phyloP scores from a whole-genome alignment of 2,888 invertebrate species.

The Drosophila glabriapex region DNA sequence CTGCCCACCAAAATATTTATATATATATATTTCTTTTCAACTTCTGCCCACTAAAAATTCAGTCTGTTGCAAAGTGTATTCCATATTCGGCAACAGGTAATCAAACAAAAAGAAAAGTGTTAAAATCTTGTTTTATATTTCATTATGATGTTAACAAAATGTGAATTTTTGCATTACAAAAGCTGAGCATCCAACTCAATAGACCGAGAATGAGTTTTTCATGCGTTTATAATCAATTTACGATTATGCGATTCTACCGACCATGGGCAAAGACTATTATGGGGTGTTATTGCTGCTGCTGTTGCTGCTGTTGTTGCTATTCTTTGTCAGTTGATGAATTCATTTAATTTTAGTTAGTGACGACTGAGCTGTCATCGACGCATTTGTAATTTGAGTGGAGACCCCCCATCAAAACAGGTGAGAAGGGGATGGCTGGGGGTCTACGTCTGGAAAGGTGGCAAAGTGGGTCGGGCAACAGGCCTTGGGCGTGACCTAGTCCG shows the following conservation, averaged over 20 bases:
- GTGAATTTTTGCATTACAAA: slow-evolving; percentile 57
- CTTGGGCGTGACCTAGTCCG: slow-evolving; percentile 71
- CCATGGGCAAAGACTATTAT: slow-evolving; percentile 45
- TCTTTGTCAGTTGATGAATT: slow-evolving; percentile 61
- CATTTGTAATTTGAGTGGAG: slow-evolving; percentile 67
- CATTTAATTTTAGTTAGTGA: slow-evolving; percentile 67
- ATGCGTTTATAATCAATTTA: slow-evolving; percentile 73
- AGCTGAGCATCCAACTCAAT: slow-evolving; percentile 34
- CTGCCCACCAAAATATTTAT: neutral
- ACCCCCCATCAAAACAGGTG: slow-evolving; percentile 15
- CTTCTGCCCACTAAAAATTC: neutral
- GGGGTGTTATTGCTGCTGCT: slow-evolving; percentile 14
- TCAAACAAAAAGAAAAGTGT: neutral
- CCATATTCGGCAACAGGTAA: neutral
- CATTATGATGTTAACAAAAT: slow-evolving; percentile 54
- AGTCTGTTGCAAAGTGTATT: slow-evolving; percentile 6
- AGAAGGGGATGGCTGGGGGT: slow-evolving; percentile 6
- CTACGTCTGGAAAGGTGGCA: slow-evolving; percentile 17
- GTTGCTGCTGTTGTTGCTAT: slow-evolving; percentile 6
- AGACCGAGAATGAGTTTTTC: slow-evolving; percentile 50
- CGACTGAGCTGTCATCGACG: slow-evolving; percentile 76
- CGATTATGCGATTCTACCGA: slow-evolving; percentile 42
- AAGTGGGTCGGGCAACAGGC: slow-evolving; percentile 61
- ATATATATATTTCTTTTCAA: neutral
- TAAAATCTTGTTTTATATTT: slow-evolving; percentile 30